Evolutionary conservation across 2,113 vertebrate genomes (phyloP), one percentile per base, ranked within the genome.

Genomic region (Callipepla californica): DNA sequence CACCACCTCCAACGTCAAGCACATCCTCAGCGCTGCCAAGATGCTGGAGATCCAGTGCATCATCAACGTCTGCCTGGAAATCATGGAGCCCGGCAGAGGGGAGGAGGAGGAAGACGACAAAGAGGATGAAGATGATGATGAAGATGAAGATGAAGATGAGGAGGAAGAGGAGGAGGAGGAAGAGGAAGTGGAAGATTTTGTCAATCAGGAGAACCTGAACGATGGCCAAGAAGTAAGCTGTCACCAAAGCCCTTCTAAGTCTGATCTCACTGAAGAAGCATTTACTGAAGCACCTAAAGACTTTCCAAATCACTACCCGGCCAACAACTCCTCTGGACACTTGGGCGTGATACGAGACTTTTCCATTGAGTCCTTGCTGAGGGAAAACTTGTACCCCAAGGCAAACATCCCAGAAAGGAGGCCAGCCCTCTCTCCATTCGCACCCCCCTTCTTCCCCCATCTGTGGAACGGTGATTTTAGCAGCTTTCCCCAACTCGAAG

Each of bases 31-130:
- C 0, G 99, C 99, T 0, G 99, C 99, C 50, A 98, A 98, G 97
- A 98, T 99, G 98, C 97, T 99, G 95, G 99, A 99, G 97, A 99
- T 99, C 75, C 99, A 98, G 61, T 99, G 99, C 96, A 98, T 99
- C 50, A 98, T 99, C 92, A 99, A 99, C 0, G 99, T 99, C 18
- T 99, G 99, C 96, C 96, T 99, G 85, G 99, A 99, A 96, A 99
- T 99, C 96, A 99, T 99, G 98, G 98, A 99, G 97, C 98, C 98
- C 0, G 96, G 97, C 1, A 98, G 98, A 6, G 98, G 97, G 3
- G 98, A 83, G 0, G 98, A 98, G 87, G 92, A 97, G 36, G 97
- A 98, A 6, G 88, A 98, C 32, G 97, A 97, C 16, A 97, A 97
- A 40, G 98, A 98, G 4, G 97, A 98, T 0, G 98, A 97, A 0